Conservation (phyloP, 2,888 invertebrate genomes). For the Nomada ferruginata region DNA sequence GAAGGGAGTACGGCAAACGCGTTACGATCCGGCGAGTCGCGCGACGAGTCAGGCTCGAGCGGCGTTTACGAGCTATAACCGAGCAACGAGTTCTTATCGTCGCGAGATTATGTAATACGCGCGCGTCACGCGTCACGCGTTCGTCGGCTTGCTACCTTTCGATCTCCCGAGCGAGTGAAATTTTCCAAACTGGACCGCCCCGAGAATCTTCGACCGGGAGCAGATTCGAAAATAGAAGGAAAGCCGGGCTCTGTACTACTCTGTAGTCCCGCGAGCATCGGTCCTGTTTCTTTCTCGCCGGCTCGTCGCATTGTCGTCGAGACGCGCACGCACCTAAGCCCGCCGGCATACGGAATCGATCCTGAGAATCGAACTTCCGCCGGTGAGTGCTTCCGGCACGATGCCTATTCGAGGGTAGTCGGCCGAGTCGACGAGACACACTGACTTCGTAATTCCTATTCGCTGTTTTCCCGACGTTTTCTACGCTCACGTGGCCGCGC, state of each 20-base stretch:
- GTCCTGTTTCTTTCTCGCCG: conserved; percentile 39
- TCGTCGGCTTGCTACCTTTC: neutral
- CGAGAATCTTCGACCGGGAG: neutral
- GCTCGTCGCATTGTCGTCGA: conserved; percentile 58
- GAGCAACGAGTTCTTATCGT: conserved; percentile 40
- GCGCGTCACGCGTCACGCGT: conserved; percentile 11
- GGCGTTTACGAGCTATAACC: conserved; percentile 49
- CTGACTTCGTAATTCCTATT: conserved; percentile 56
- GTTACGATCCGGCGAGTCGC: conserved; percentile 16
- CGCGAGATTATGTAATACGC: conserved; percentile 34
- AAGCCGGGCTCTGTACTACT: neutral
- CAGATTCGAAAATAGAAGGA: neutral
- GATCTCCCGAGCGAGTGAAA: neutral
- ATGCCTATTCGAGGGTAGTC: conserved; percentile 66
- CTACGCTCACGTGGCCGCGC: conserved; percentile 46
- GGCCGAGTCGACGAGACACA: conserved; percentile 61
- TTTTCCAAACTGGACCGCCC: too few species aligned
- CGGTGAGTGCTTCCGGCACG: conserved; percentile 74
- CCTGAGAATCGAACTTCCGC: conserved; percentile 81
- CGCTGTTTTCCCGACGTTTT: conserved; percentile 46
- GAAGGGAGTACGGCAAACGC: conserved; percentile 2
- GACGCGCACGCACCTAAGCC: conserved; percentile 73
- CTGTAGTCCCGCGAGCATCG: conserved; percentile 43
- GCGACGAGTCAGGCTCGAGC: conserved; percentile 33
- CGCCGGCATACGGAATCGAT: conserved; percentile 80